phyloP scores from a whole-genome alignment of 1,140 invertebrate species.

The Drosophila erecta region DNA sequence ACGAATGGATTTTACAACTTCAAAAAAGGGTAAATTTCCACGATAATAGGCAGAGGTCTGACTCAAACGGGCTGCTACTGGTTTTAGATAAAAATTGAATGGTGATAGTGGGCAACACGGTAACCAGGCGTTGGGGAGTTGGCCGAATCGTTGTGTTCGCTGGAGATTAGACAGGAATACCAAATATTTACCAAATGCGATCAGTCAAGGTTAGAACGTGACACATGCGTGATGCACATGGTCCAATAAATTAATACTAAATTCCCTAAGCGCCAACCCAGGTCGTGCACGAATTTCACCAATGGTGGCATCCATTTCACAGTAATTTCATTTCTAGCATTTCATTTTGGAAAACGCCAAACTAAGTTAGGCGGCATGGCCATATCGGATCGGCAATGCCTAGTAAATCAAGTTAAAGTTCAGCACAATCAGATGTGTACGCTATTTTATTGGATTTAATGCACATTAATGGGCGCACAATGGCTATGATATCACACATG shows the following conservation, averaged over 20 bases:
- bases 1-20: constrained; percentile 15
- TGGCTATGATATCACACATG: constrained; percentile 10
- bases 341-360: constrained; percentile 25
- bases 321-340: constrained; percentile 15
- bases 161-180: constrained; percentile 10
- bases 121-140: background rate
- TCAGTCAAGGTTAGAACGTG: constrained; percentile 24
- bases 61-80: constrained; percentile 33
- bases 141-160: background rate
- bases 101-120: background rate
- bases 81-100: constrained; percentile 25
- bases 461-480: constrained; percentile 61
- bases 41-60: background rate
- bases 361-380: constrained; percentile 19
- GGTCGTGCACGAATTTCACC: constrained; percentile 13
- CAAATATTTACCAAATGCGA: constrained; percentile 4
- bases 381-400: constrained; percentile 15
- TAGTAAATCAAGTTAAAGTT: constrained; percentile 1
- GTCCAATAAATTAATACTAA: constrained; percentile 5
- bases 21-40: constrained; percentile 35
- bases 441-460: constrained; percentile 50
- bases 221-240: constrained; percentile 14
- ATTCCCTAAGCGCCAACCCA: background rate
- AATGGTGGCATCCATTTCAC: background rate
- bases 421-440: constrained; percentile 4